Base-by-base conservation (phyloP, 1,140 invertebrate genomes). In the Drosophila sucinea region DNA sequence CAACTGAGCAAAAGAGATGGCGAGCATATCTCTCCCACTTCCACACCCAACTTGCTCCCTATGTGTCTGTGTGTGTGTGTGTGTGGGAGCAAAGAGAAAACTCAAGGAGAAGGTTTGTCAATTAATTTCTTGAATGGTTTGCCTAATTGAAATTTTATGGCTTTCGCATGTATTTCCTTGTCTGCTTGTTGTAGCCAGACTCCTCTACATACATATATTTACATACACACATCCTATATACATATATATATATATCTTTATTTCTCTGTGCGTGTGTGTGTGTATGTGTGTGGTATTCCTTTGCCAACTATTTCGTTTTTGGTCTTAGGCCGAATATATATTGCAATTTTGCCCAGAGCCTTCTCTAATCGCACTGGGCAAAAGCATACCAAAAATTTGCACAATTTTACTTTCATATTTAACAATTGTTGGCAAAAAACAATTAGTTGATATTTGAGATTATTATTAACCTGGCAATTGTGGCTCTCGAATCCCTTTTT, bases 141-240 rank as follows among this genome's bases (percentile, higher is more conserved):
- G 80, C 80, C 84, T 89, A 89, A 89, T 89, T 89, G 85, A 89
- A 89, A 89, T 87, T 87, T 87, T 89, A 89, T 89, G 84, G 79
- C 76, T 67, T 61, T 72, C 35, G 62, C 44, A 51, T 79, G 57
- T 79, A 72, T 77, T 78, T 67, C 74, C 74, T 63, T 78, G 68
- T 78, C 73, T 76, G 73, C 55, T 23, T 8, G 23, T 38, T 10
- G 33, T 60, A n/a, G 23, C 33, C 57, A 27, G 33, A 60, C 58
- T 40, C 23, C 17, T 17, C 17, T 17, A 17, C 17, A 17, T 30
- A 11, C 27, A 41, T 70, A 69, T 67, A 67, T 41, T 51, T 55
- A 51, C 63, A 30, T 33, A 54, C 30, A 55, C 23, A 38, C 10
- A 27, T 27, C 35, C 29, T 38, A 56, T 17, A 17, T 6, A 44